Evolutionary conservation across 2,888 invertebrate species (phyloP).

Genomic region (Hydropsyche betteni): DNA sequence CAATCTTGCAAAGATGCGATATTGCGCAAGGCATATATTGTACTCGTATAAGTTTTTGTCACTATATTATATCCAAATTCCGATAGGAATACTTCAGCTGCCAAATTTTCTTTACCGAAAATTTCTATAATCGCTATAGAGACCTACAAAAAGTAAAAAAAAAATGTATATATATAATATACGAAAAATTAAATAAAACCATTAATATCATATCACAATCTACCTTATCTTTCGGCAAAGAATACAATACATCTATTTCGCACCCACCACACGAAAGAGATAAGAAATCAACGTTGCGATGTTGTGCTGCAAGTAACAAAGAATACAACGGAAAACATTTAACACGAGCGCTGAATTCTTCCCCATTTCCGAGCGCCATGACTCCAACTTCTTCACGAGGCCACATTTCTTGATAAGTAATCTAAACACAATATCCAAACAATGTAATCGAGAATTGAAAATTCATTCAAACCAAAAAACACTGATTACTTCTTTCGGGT

Average conservation of each 20-base stretch:
- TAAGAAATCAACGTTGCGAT: slow-evolving; percentile 74
- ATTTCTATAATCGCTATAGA: slow-evolving; percentile 49
- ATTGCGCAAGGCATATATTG: slow-evolving; percentile 46
- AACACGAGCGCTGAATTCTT: slow-evolving; percentile 75
- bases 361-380: slow-evolving; percentile 64
- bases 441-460: not conserved
- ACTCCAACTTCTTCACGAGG: slow-evolving; percentile 60
- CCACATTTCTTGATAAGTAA: slow-evolving; percentile 55
- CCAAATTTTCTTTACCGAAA: slow-evolving; percentile 43
- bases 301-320: slow-evolving; percentile 79
- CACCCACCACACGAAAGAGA: slow-evolving; percentile 71
- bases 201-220: not conserved
- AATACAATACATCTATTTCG: slow-evolving; percentile 66
- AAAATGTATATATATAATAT: not conserved
- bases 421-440: slow-evolving; percentile 54
- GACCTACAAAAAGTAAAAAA: slow-evolving; percentile 36
- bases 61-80: slow-evolving; percentile 47
- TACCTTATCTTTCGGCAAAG: slow-evolving; percentile 67
- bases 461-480: not conserved
- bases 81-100: slow-evolving; percentile 42
- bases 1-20: slow-evolving; percentile 37
- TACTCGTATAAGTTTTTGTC: slow-evolving; percentile 45
- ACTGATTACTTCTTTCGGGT: slow-evolving; percentile 75
- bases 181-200: not conserved
- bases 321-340: slow-evolving; percentile 88